Conservation (phyloP, 2,888 invertebrate species). For the Parnassius glacialis region DNA sequence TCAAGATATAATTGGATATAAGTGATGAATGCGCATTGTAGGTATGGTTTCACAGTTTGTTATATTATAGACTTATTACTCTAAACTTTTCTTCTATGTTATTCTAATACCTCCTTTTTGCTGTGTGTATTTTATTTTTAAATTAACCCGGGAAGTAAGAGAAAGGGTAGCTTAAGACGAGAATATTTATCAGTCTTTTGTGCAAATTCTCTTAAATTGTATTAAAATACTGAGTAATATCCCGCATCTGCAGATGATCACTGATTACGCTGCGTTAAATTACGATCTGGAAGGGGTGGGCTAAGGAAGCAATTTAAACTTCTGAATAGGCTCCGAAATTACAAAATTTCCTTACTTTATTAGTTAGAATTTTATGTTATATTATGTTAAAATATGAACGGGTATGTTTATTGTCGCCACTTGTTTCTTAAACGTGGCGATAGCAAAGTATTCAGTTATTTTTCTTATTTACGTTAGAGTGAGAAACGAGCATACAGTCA, state of each 20-base stretch:
- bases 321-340: constrained; percentile 29
- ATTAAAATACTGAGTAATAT: constrained; percentile 23
- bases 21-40: too few relatives aligned
- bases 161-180: background rate
- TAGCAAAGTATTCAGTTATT: too few relatives aligned
- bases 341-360: constrained; percentile 25
- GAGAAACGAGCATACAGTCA: too few relatives aligned
- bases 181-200: constrained; percentile 13
- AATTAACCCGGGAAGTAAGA: background rate
- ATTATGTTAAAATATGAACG: constrained; percentile 28
- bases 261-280: constrained; percentile 24
- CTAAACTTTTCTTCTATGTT: too few relatives aligned
- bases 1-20: too few relatives aligned
- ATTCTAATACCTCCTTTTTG: background rate
- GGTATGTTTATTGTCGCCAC: constrained; percentile 8
- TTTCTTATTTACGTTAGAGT: too few relatives aligned
- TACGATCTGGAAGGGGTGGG: constrained; percentile 22
- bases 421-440: background rate
- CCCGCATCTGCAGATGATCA: constrained; percentile 27
- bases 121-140: background rate
- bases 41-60: too few relatives aligned
- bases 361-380: constrained; percentile 24
- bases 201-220: constrained; percentile 19
- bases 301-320: constrained; percentile 30
- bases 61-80: too few relatives aligned